Base-by-base conservation (phyloP, 2,888 invertebrate species). In the Nemoura dubitans region DNA sequence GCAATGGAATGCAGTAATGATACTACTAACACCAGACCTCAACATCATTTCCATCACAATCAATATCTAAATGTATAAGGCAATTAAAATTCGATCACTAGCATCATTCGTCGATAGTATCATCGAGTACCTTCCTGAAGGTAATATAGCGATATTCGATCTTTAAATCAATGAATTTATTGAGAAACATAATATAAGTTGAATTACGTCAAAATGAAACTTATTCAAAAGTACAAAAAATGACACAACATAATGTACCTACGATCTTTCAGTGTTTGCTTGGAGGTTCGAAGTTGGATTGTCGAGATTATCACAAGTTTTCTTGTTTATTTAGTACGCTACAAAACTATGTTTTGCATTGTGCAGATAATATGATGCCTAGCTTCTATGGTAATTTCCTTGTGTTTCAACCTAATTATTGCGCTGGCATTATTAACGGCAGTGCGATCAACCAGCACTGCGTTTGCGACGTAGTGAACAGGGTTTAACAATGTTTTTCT, bases 11-110 rank as follows among this genome's bases (percentile, higher is more conserved):
- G 59, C 59, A 59, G 59, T 59, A 59, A 27, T 86, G 16, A 86
- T 86, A 29, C 28, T 86, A 81, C 81, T 83, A 87, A 88, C 88
- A 88, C 88, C 88, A 88, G 88, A 88, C 88, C 88, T 88, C 88
- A 87, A 85, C 83, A 86, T 85, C 87, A 86, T 59, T 85, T 87
- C 86, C 86, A 85, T 36, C 80, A 30, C 30, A 27, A 78, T 78
- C 26, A 27, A 78, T 78, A 78, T 14, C 7, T 78, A 78, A 59
- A 21, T 21, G 21, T 59, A 59, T 21, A 59, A 59, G 59, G 59
- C 59, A 59, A 59, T 59, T 59, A 59, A 59, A 14, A 21, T 59
- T 59, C 59, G 16, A 59, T 59, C 59, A 27, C 81, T 81, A 86
- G 59, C 36, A 59, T 86, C 77, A 86, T 85, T 81, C 42, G 77